These are phyloP conservation scores for Mycalesis mineus DNA, from an alignment of 2,888 invertebrate genomes.

Conservation along the genomic window DNA sequence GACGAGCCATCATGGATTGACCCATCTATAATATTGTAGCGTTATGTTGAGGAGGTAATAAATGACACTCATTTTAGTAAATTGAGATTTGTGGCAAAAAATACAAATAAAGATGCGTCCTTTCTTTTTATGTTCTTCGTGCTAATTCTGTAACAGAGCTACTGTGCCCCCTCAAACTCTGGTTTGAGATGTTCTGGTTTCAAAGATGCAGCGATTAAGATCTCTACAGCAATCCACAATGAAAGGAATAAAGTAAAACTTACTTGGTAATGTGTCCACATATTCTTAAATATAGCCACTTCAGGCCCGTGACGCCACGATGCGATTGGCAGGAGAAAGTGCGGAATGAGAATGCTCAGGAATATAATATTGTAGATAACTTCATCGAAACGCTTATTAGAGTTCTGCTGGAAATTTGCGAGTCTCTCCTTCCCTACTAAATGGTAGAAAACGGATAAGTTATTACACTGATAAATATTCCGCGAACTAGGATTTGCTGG, in stretches of 20 bases:
- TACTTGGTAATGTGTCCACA: slow-evolving; percentile 88
- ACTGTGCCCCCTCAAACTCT: too few species aligned
- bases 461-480: slow-evolving; percentile 11
- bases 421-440: slow-evolving; percentile 76
- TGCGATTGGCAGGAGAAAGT: slow-evolving; percentile 82
- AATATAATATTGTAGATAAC: slow-evolving; percentile 87
- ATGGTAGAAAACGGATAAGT: slow-evolving; percentile 28
- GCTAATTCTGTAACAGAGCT: too few species aligned
- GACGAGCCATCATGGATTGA: too few species aligned
- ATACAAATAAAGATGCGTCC: too few species aligned
- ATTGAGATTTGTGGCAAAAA: too few species aligned
- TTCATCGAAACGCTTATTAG: slow-evolving; percentile 84
- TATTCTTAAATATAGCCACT: slow-evolving; percentile 86
- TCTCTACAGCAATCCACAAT: too few species aligned
- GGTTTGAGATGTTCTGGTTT: too few species aligned
- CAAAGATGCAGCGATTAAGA: too few species aligned
- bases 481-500: slow-evolving; percentile 1
- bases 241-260: background rate
- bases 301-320: slow-evolving; percentile 85
- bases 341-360: slow-evolving; percentile 83
- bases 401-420: slow-evolving; percentile 72
- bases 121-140: too few species aligned
- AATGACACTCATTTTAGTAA: too few species aligned
- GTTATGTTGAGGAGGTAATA: too few species aligned
- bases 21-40: too few species aligned